These are phyloP conservation scores for Cercopithecus hamlyni DNA, from an alignment of 2,797 vertebrate genomes.

Conservation along the genomic window DNA sequence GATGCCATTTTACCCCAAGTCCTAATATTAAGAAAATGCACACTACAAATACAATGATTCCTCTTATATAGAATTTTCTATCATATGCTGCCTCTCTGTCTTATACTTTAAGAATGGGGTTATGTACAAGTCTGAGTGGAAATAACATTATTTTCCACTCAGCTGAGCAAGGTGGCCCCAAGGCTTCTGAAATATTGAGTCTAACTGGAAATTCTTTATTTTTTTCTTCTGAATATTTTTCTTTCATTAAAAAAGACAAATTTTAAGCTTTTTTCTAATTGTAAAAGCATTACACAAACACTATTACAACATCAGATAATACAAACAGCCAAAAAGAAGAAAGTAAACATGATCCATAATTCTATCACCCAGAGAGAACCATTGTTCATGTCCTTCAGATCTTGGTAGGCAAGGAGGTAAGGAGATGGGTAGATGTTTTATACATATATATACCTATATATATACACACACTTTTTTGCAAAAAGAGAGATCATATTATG, in stretches of 20 bases:
- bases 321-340: neutral
- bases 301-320: neutral
- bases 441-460: neutral
- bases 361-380: neutral
- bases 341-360: neutral
- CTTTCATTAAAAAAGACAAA: slow-evolving; percentile 22
- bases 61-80: neutral
- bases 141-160: neutral
- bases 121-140: neutral
- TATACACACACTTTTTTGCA: neutral
- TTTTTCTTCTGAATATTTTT: neutral
- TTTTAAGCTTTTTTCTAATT: neutral
- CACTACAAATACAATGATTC: slow-evolving; percentile 5
- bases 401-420: neutral
- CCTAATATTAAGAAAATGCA: neutral
- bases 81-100: neutral
- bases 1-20: neutral
- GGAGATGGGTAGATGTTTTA: neutral
- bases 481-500: neutral
- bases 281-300: neutral
- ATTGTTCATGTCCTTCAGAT: neutral
- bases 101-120: neutral
- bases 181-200: neutral
- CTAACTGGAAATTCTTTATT: neutral
- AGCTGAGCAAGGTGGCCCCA: neutral